phyloP scores from a whole-genome alignment of 2,888 invertebrate species.

The Agonopterix arenella region DNA sequence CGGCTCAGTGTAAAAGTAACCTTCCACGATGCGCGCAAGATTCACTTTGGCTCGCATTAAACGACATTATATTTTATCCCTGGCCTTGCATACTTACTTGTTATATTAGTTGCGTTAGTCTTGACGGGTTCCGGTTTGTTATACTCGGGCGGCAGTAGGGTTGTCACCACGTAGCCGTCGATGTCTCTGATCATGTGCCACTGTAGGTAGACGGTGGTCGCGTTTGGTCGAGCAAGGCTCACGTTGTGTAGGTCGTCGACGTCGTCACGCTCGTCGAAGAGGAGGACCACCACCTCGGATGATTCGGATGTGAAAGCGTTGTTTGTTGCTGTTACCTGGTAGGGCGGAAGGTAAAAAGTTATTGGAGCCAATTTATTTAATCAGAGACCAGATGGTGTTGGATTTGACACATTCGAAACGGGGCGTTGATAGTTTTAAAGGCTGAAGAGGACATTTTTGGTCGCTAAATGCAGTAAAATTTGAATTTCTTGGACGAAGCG shows the following conservation, averaged over 20 bases:
- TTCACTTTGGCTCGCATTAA: no score
- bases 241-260: conserved; percentile 79
- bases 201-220: conserved; percentile 70
- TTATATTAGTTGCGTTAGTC: conserved; percentile 64
- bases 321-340: conserved; percentile 82
- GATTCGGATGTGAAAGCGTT: conserved; percentile 75
- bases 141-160: conserved; percentile 72
- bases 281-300: conserved; percentile 76
- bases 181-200: conserved; percentile 79
- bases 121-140: conserved; percentile 60
- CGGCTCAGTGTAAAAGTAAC: no score
- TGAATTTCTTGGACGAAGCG: no score
- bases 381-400: no score
- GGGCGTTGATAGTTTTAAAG: no score
- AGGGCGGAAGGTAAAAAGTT: no score
- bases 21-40: no score
- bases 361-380: no score
- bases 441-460: no score
- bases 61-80: no score
- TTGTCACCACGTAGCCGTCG: conserved; percentile 76
- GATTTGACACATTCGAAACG: no score
- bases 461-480: no score
- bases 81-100: conserved; percentile 36
- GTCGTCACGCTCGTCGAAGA: conserved; percentile 80
- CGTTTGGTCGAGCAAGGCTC: conserved; percentile 58